Evolutionary conservation across 2,113 vertebrate species (phyloP).

Genomic region (Brachyhypopomus occidentalis): DNA sequence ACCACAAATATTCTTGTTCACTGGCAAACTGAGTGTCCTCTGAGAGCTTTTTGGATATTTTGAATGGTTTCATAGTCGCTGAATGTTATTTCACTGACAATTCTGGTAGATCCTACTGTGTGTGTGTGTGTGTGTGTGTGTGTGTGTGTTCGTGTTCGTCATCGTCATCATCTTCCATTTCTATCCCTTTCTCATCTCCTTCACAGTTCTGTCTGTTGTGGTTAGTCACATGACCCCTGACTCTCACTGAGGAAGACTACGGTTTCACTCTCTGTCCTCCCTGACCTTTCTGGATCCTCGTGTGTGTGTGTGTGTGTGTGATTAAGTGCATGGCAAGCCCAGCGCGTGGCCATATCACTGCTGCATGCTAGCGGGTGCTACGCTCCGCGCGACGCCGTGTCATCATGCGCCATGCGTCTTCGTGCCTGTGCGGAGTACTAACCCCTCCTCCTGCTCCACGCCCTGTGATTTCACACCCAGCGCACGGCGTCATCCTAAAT

Average conservation of each 20-base stretch:
- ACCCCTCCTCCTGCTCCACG: background rate
- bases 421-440: background rate
- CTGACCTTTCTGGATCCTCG: background rate
- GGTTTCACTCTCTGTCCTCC: conserved; percentile 31
- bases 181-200: conserved; percentile 34
- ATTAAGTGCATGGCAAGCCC: too few relatives aligned
- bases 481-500: background rate
- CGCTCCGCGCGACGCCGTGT: conserved; percentile 9
- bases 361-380: conserved; percentile 56
- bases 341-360: conserved; percentile 1
- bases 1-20: background rate
- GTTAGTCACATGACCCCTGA: conserved; percentile 9
- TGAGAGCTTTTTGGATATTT: conserved; percentile 52
- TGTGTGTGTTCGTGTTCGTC: conserved; percentile 49
- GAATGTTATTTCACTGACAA: conserved; percentile 57
- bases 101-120: conserved; percentile 60
- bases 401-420: conserved; percentile 29
- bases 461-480: background rate
- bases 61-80: conserved; percentile 31
- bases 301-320: conserved; percentile 18
- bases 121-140: conserved; percentile 49
- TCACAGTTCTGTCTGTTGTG: conserved; percentile 53
- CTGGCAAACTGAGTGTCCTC: background rate
- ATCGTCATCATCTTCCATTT: conserved; percentile 38
- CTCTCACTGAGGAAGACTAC: conserved; percentile 46